Evolutionary conservation across 2,888 invertebrate species (phyloP).

Genomic region (Drosophila seclusa): DNA sequence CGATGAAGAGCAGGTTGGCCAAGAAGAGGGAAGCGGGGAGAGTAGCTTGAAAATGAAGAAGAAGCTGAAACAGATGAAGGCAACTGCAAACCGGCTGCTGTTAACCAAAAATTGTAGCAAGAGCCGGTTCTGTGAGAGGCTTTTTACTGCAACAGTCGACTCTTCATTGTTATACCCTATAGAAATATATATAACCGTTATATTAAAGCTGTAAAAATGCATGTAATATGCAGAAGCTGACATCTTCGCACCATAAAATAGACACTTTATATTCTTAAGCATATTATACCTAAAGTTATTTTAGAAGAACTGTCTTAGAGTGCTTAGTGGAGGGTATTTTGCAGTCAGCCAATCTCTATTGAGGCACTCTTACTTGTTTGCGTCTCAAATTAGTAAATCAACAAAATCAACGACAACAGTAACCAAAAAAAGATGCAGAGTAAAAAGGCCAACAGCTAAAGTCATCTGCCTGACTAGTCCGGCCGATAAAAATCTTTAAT

Average conservation of each 20-base stretch:
- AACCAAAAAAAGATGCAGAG: background rate
- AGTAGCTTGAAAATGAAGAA: background rate
- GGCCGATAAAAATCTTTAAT: conserved; percentile 71
- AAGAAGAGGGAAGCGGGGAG: background rate
- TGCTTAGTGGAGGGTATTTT: background rate
- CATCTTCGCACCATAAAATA: background rate
- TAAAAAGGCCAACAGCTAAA: conserved; percentile 42
- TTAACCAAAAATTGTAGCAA: conserved; percentile 37
- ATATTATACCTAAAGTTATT: background rate
- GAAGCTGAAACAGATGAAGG: conserved; percentile 15
- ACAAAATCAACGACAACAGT: conserved; percentile 18
- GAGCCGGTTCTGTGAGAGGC: conserved; percentile 66
- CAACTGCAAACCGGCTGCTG: conserved; percentile 62
- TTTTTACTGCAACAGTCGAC: conserved; percentile 13
- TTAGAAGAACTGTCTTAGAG: background rate
- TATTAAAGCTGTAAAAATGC: background rate
- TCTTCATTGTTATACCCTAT: conserved; percentile 9
- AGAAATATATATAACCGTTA: background rate
- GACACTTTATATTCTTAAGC: background rate
- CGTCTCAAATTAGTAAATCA: conserved; percentile 43
- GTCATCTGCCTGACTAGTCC: conserved; percentile 43
- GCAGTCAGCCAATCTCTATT: background rate
- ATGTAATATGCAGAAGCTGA: background rate
- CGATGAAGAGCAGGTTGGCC: background rate
- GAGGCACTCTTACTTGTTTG: background rate